Conservation (phyloP, 2,888 invertebrate genomes). For the Euzophera pinguis region DNA sequence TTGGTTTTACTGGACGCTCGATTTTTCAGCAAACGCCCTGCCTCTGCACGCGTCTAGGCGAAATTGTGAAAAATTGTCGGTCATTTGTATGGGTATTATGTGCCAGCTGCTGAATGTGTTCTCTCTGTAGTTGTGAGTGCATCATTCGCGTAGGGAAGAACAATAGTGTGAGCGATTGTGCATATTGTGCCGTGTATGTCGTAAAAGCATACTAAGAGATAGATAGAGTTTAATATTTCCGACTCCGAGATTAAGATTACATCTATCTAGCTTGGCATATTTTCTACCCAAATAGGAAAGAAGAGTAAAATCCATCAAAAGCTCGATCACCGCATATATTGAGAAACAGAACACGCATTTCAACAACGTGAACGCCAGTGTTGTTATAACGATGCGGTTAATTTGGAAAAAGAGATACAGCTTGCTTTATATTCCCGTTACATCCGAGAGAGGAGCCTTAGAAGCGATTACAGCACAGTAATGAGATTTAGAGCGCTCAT, state of each 20-base stretch:
- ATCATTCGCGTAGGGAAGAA: neutral
- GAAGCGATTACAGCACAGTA: conserved; percentile 71
- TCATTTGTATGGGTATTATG: conserved; percentile 25
- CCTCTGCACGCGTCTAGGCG: conserved; percentile 31
- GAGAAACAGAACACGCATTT: neutral
- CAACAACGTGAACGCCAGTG: neutral
- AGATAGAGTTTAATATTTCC: too few relatives aligned
- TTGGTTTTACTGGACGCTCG: conserved; percentile 38
- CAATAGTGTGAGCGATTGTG: neutral
- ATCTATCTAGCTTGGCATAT: too few relatives aligned
- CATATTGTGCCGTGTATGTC: too few relatives aligned
- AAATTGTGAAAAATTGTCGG: conserved; percentile 45
- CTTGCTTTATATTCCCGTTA: conserved; percentile 72
- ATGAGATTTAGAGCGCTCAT: conserved; percentile 76
- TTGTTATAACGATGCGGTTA: conserved; percentile 46
- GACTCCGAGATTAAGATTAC: too few relatives aligned
- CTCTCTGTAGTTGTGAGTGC: neutral
- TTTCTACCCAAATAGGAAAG: too few relatives aligned
- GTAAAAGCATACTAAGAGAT: too few relatives aligned
- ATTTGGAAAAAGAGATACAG: conserved; percentile 66
- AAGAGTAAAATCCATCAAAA: too few relatives aligned
- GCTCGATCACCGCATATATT: too few relatives aligned
- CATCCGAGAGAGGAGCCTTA: conserved; percentile 65
- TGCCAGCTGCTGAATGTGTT: conserved; percentile 20
- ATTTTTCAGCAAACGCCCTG: conserved; percentile 45